Conservation (phyloP, 2,888 invertebrate species). For the Lypha dubia region DNA sequence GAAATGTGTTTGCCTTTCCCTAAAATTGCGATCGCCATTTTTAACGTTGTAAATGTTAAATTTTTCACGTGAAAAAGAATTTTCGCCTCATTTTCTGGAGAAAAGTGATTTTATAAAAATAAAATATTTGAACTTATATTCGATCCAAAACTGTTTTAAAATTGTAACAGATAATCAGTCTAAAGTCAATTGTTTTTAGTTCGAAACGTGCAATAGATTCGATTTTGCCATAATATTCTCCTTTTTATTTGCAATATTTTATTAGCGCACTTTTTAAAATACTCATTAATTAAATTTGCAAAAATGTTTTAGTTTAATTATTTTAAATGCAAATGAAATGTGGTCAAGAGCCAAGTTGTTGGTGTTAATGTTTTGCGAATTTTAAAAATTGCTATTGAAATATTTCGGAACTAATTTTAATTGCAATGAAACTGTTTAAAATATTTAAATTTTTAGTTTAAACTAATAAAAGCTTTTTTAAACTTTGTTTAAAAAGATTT, state of each 20-base stretch:
- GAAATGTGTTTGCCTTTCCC: no score
- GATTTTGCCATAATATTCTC: neutral
- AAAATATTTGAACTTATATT: no score
- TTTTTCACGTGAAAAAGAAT: no score
- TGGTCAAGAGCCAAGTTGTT: conserved; percentile 33
- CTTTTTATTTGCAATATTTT: neutral
- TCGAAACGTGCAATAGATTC: neutral
- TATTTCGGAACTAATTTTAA: neutral
- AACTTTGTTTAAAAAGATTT: no score
- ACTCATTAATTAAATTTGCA: conserved; percentile 16
- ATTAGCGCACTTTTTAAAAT: conserved; percentile 3
- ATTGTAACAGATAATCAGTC: no score
- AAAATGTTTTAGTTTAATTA: conserved; percentile 20
- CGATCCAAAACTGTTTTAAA: no score
- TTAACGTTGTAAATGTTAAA: no score
- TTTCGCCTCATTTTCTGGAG: no score
- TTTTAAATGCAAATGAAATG: conserved; percentile 50
- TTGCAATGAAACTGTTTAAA: neutral
- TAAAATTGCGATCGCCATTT: no score
- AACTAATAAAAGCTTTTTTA: no score
- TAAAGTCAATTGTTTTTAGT: no score
- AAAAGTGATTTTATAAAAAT: no score
- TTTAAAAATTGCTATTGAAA: conserved; percentile 38
- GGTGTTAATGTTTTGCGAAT: conserved; percentile 22
- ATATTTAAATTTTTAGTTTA: neutral